phyloP scores from a whole-genome alignment of 2,888 invertebrate species.

The Polymixis flavicincta region DNA sequence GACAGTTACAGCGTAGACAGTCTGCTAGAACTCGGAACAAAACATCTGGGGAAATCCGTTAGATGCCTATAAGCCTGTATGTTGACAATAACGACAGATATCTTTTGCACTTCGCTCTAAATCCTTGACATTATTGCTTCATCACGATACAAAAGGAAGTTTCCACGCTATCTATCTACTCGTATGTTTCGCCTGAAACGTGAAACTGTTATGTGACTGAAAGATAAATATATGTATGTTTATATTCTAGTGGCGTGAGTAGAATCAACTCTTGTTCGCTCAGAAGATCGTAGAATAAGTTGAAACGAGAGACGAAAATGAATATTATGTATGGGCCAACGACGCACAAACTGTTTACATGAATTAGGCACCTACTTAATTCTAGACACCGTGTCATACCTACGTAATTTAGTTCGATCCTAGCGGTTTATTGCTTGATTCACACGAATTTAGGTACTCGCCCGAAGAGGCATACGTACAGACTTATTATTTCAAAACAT shows the following conservation, averaged over 20 bases:
- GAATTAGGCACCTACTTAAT: no score
- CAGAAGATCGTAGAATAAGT: not conserved
- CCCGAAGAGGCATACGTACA: no score
- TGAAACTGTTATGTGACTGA: conserved; percentile 17
- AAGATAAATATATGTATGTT: conserved; percentile 10
- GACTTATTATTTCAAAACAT: no score
- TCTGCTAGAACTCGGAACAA: no score
- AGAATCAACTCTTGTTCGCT: not conserved
- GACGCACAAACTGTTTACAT: no score
- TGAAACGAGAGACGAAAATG: not conserved
- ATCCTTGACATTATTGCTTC: not conserved
- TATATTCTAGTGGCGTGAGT: not conserved
- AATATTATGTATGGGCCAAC: no score
- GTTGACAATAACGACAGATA: not conserved
- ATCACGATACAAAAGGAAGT: conserved; percentile 12
- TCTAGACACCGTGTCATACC: no score
- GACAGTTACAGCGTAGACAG: no score
- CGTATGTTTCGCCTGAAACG: not conserved
- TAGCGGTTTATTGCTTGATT: no score
- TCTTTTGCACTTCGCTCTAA: not conserved
- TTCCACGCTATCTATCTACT: conserved; percentile 22
- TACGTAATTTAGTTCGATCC: no score
- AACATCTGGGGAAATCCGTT: not conserved
- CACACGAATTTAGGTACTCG: no score
- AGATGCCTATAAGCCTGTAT: no score